phyloP scores from a whole-genome alignment of 1,140 invertebrate species.

The Plodia interpunctella region DNA sequence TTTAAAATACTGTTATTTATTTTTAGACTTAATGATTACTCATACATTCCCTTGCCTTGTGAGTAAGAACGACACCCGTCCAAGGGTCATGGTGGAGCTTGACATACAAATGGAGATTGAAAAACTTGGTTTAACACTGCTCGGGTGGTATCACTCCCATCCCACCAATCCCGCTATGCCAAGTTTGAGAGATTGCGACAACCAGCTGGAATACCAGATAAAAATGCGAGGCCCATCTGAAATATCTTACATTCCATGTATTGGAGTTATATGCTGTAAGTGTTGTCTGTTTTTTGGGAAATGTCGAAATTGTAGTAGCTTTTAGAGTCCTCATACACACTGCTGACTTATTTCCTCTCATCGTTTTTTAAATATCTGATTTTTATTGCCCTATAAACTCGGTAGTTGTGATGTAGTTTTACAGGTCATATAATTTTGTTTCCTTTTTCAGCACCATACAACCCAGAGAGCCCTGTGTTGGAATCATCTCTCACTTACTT shows the following conservation, averaged over 20 bases:
- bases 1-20: slow-evolving; percentile 16
- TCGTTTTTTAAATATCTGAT: too few relatives aligned
- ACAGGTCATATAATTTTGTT: too few relatives aligned
- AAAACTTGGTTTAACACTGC: slow-evolving; percentile 86
- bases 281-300: slow-evolving; percentile 18
- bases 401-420: too few relatives aligned
- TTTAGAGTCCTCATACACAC: too few relatives aligned
- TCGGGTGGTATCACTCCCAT: slow-evolving; percentile 99
- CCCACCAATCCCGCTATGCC: slow-evolving; percentile 92
- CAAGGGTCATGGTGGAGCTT: slow-evolving; percentile 84
- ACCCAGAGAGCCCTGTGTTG: slow-evolving; percentile 85
- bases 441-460: slow-evolving; percentile 87
- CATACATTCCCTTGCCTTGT: slow-evolving; percentile 94
- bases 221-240: slow-evolving; percentile 94
- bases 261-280: slow-evolving; percentile 94
- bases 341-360: too few relatives aligned
- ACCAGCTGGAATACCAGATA: slow-evolving; percentile 96
- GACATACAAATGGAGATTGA: slow-evolving; percentile 91
- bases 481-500: slow-evolving; percentile 91
- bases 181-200: slow-evolving; percentile 92
- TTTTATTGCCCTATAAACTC: too few relatives aligned
- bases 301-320: too few relatives aligned
- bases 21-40: slow-evolving; percentile 89
- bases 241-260: slow-evolving; percentile 93
- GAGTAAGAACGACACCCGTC: slow-evolving; percentile 86